phyloP scores from a whole-genome alignment of 2,888 invertebrate genomes.

The Orthosia gracilis region DNA sequence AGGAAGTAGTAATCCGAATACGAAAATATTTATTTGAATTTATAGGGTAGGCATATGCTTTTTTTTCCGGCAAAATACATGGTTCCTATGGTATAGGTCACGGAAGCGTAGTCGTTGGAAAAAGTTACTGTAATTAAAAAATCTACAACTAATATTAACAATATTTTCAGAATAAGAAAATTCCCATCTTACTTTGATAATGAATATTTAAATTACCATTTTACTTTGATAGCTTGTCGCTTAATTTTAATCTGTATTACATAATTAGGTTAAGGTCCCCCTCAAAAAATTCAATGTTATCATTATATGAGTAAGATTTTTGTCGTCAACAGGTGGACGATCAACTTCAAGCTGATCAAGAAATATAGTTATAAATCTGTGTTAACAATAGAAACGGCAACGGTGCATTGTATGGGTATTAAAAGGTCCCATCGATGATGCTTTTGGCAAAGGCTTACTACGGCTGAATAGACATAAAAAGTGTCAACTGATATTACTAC shows the following conservation, averaged over 20 bases:
- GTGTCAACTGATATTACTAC: background rate
- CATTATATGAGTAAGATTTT: background rate
- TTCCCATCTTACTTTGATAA: background rate
- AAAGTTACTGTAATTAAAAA: too few species aligned
- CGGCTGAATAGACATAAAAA: too few species aligned
- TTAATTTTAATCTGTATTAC: conserved; percentile 6
- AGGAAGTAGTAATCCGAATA: background rate
- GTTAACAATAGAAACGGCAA: background rate
- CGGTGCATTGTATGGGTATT: background rate
- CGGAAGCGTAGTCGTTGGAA: too few species aligned
- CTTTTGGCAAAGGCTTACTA: background rate
- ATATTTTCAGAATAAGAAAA: background rate
- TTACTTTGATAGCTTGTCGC: background rate
- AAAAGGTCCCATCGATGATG: background rate
- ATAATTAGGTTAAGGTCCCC: conserved; percentile 18
- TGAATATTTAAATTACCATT: background rate
- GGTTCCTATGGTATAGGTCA: too few species aligned
- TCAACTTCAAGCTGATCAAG: background rate
- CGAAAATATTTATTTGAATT: too few species aligned
- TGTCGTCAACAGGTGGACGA: background rate
- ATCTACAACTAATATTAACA: too few species aligned
- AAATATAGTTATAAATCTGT: too few species aligned
- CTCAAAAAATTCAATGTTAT: background rate
- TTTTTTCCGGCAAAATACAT: too few species aligned
- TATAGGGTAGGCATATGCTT: too few species aligned